Base-by-base conservation (phyloP, 35 echinoderm and acorn worm species). In the Ptychodera flava region DNA sequence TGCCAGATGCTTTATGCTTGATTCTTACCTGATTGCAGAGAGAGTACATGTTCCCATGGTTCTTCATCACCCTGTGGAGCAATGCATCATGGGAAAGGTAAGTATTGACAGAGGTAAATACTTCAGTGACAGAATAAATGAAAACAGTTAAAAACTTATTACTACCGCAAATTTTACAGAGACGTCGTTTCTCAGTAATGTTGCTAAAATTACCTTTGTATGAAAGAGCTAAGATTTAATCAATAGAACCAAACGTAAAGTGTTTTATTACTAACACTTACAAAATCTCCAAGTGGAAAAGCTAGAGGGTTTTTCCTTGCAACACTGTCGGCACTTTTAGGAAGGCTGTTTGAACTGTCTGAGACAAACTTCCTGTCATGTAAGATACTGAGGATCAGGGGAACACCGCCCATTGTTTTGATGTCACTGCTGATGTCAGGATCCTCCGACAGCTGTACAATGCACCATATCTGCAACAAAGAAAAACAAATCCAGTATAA, bases 361-460 rank as follows among this genome's bases (percentile, higher is more conserved):
- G 29, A 36, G 78, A 35, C 76, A 85, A 33, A 99, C 96, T 94
- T 99, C 94, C 96, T 94, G 22, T 64, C 45, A 64, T 64, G 87
- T 35, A 99, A 78, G n/a, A 99, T 82, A 0, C 92, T 86, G 16
- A 99, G 83, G 16, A 99, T 35, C 0, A 94, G 81, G 38, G 96
- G 96, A 52, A 99, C 90, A 78, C 96, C 96, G 52, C 96, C 96
- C 90, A 94, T 92, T 22, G 90, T 88, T 38, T 92, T 90, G 30
- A 99, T 91, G 78, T 99, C 96, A 92, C 94, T 99, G 81, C 96
- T 99, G 28, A 88, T 92, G 79, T 99, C 96, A 32, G 82, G 81
- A 83, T 99, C 96, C 77, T 94, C 90, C 80, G 96, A 84, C 15
- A 99, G 78, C 79, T 90, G 90, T 38, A 89, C 93, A 31, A 81